Conservation (phyloP, 2,113 vertebrate species). For the Hippotragus niger region DNA sequence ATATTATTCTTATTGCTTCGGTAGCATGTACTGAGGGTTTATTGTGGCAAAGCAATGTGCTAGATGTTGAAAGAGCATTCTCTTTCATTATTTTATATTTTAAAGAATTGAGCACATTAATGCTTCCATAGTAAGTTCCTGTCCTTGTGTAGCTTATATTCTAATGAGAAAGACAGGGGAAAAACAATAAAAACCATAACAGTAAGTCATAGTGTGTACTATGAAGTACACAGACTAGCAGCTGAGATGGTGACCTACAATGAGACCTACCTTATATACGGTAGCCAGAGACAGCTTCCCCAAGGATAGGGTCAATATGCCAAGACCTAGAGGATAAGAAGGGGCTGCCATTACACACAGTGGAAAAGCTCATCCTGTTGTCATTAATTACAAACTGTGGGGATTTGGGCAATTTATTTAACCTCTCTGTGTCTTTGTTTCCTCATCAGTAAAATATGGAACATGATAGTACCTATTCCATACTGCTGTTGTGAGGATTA, state of each 20-base stretch:
- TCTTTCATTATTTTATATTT: neutral
- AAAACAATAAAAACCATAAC: neutral
- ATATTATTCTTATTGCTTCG: neutral
- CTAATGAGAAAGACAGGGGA: neutral
- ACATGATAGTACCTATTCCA: neutral
- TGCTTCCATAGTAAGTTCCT: neutral
- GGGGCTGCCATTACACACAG: neutral
- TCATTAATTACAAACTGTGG: neutral
- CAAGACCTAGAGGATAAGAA: neutral
- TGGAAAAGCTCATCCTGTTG: neutral
- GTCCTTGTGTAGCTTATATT: neutral
- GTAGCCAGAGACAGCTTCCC: neutral
- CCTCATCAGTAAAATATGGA: neutral
- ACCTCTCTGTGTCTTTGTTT: neutral
- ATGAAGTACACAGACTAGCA: neutral
- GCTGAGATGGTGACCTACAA: neutral
- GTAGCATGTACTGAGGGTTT: neutral
- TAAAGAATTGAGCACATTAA: neutral
- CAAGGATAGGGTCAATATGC: neutral
- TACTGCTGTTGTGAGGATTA: neutral
- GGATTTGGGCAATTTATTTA: neutral
- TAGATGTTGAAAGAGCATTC: neutral
- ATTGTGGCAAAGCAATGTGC: neutral
- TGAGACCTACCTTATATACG: neutral
- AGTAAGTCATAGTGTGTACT: neutral